These are phyloP conservation scores for Ctenopoma multispine DNA, from an alignment of 2,797 vertebrate genomes.

Conservation along the genomic window DNA sequence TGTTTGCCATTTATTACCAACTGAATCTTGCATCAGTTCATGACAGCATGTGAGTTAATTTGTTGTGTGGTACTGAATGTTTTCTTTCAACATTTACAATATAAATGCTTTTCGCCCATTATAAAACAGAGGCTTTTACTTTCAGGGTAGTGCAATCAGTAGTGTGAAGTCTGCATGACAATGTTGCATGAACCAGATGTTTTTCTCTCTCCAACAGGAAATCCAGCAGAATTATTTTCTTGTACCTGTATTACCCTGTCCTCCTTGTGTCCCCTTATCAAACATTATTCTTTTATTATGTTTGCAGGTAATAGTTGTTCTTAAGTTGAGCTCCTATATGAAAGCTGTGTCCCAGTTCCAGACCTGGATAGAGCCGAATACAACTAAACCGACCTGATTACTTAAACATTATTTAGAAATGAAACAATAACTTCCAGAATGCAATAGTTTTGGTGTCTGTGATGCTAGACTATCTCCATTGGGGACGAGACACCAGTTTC, in stretches of 20 bases:
- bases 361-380: neutral
- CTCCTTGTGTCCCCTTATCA: neutral
- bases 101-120: constrained; percentile 7
- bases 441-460: too few relatives aligned
- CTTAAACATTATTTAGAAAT: neutral
- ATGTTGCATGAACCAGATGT: constrained; percentile 53
- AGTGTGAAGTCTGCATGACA: constrained; percentile 59
- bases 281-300: neutral
- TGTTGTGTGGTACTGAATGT: neutral
- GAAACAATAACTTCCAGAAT: neutral
- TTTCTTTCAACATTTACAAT: constrained; percentile 25
- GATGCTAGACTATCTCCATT: too few relatives aligned
- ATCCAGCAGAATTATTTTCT: constrained; percentile 21
- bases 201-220: constrained; percentile 49
- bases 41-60: neutral
- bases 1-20: constrained; percentile 3
- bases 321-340: neutral
- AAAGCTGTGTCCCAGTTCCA: neutral
- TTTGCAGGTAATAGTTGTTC: neutral
- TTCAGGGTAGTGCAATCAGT: constrained; percentile 35
- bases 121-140: constrained; percentile 41
- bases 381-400: neutral
- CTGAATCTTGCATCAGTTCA: neutral
- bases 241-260: constrained; percentile 1
- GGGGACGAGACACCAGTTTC: too few relatives aligned